phyloP scores from a whole-genome alignment of 2,113 vertebrate species.

The Datnioides undecimradiatus region DNA sequence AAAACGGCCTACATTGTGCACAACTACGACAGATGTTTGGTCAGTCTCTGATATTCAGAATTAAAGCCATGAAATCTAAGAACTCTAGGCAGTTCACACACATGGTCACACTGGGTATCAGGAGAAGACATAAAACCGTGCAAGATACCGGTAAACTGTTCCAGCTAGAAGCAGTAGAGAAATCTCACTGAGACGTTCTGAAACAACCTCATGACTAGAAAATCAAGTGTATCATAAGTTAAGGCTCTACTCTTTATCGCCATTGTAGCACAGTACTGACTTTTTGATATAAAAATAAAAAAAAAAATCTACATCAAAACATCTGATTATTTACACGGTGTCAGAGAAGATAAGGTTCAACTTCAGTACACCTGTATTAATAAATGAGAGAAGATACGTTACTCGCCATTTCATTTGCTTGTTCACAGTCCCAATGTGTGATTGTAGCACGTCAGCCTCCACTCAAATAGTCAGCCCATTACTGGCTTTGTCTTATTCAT shows the following conservation, averaged over 20 bases:
- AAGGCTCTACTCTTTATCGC: constrained; percentile 88
- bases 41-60: constrained; percentile 55
- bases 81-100: constrained; percentile 17
- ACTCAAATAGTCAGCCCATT: background rate
- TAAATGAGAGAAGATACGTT: constrained; percentile 80
- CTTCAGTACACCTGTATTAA: constrained; percentile 85
- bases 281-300: constrained; percentile 82
- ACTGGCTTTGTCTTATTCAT: constrained; percentile 22
- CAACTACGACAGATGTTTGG: constrained; percentile 59
- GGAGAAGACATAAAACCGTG: constrained; percentile 36
- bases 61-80: constrained; percentile 34
- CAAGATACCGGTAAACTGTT: constrained; percentile 56
- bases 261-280: constrained; percentile 82
- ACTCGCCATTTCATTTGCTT: constrained; percentile 56
- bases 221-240: constrained; percentile 88
- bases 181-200: constrained; percentile 53
- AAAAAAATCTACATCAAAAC: constrained; percentile 88
- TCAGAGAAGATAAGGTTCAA: constrained; percentile 84
- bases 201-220: constrained; percentile 86
- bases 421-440: constrained; percentile 15
- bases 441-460: constrained; percentile 15
- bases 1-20: constrained; percentile 26
- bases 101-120: constrained; percentile 31
- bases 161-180: constrained; percentile 37
- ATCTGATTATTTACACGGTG: constrained; percentile 87